These are phyloP conservation scores for Agrenia bidenticulata DNA, from an alignment of 2,888 invertebrate genomes.

Conservation along the genomic window DNA sequence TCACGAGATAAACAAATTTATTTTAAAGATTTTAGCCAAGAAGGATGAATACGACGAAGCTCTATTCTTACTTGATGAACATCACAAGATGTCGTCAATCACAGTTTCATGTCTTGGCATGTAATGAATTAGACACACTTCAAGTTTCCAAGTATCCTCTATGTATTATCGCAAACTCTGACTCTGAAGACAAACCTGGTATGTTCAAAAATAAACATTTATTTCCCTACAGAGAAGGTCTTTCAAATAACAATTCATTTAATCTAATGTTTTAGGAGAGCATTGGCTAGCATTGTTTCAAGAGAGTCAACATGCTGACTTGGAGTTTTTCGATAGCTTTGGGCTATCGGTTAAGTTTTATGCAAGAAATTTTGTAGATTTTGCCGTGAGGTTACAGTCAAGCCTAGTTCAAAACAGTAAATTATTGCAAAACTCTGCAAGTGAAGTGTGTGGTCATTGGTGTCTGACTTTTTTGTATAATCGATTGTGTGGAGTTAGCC, in stretches of 20 bases:
- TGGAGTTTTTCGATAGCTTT: slow-evolving; percentile 15
- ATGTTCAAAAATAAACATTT: not conserved
- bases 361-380: slow-evolving; percentile 10
- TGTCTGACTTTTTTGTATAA: slow-evolving; percentile 8
- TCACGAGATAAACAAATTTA: slow-evolving; percentile 21
- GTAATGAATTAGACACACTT: not conserved
- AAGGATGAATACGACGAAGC: slow-evolving; percentile 4
- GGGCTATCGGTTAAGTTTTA: slow-evolving; percentile 8
- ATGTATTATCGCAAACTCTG: no score
- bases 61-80: not conserved
- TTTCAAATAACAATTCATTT: not conserved
- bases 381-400: not conserved
- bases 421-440: not conserved
- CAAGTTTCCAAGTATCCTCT: no score
- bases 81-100: not conserved
- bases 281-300: slow-evolving; percentile 13
- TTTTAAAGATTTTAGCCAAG: slow-evolving; percentile 22
- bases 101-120: slow-evolving; percentile 1
- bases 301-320: no score
- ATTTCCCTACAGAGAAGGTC: no score
- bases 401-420: slow-evolving; percentile 10
- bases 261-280: not conserved
- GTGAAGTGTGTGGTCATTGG: slow-evolving; percentile 18
- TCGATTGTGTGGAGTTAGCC: not conserved
- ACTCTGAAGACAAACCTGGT: not conserved